Evolutionary conservation across 2,113 vertebrate species (phyloP).

Genomic region (human): DNA sequence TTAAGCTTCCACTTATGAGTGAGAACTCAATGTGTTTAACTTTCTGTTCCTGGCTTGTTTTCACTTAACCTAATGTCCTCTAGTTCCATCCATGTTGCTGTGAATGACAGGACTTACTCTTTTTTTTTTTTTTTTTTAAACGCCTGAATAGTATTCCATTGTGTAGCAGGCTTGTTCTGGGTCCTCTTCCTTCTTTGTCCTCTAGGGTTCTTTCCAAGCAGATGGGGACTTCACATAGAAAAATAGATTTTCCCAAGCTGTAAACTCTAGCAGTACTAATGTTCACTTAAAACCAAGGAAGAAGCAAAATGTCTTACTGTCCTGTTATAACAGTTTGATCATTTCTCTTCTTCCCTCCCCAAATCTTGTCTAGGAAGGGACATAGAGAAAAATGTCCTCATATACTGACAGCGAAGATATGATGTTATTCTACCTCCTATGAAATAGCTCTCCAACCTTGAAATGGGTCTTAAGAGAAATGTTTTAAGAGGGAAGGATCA

Average conservation of each 20-base stretch:
- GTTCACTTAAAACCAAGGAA: neutral
- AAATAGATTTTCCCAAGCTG: neutral
- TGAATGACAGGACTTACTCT: neutral
- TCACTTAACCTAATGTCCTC: neutral
- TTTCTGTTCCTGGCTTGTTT: neutral
- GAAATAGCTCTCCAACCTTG: neutral
- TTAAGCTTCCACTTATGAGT: neutral
- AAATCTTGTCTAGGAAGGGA: neutral
- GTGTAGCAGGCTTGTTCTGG: neutral
- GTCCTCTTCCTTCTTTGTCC: neutral
- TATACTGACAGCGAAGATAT: neutral
- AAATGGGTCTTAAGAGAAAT: neutral
- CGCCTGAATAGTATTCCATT: neutral
- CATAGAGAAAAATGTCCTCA: neutral
- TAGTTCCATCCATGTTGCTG: neutral
- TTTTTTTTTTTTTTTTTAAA: neutral
- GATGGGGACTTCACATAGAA: neutral
- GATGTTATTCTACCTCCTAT: neutral
- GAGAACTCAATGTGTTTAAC: neutral
- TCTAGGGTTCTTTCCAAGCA: conserved; percentile 11
- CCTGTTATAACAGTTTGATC: neutral
- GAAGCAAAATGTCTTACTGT: neutral
- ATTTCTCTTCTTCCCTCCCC: neutral
- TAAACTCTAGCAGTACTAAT: neutral
- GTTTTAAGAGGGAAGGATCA: neutral